Evolutionary conservation across 2,797 vertebrate species (phyloP).

Genomic region (Dromococcyx pavoninus): DNA sequence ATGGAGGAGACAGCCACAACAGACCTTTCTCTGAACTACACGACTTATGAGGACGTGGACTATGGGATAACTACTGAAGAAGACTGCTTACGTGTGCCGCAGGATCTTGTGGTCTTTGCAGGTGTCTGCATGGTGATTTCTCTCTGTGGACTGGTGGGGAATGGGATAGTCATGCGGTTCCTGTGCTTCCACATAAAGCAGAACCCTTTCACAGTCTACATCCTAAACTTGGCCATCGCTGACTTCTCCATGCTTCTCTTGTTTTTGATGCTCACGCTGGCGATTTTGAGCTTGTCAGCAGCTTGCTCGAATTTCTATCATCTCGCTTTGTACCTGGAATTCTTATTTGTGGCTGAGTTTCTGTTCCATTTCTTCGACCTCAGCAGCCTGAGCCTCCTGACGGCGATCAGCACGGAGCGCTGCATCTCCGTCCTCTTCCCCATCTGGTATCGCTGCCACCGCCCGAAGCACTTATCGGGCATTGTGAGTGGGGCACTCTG

Average conservation of each 20-base stretch:
- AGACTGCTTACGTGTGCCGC: accelerated
- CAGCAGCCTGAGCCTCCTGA: conserved; percentile 62
- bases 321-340: accelerated
- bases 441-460: conserved; percentile 63
- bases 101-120: accelerated
- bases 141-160: conserved; percentile 55
- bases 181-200: conserved; percentile 62
- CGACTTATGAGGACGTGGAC: accelerated
- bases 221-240: conserved; percentile 59
- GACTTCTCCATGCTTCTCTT: conserved; percentile 57
- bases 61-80: accelerated
- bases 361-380: background rate
- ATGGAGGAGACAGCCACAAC: background rate
- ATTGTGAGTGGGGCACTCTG: conserved; percentile 50
- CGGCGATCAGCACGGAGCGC: conserved; percentile 60
- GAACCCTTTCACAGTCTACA: conserved; percentile 44
- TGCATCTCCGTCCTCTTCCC: conserved; percentile 64
- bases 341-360: background rate
- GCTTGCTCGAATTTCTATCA: background rate
- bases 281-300: background rate
- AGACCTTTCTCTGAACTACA: background rate
- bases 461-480: conserved; percentile 34
- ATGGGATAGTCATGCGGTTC: conserved; percentile 66
- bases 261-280: background rate
- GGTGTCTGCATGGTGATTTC: background rate